A percentile compares a stretch with the other conserved stretches of the same genome.
Evolutionary conservation across 2,888 invertebrate genomes (phyloP).

Genomic region (Pristionchus japonicus): DNA sequence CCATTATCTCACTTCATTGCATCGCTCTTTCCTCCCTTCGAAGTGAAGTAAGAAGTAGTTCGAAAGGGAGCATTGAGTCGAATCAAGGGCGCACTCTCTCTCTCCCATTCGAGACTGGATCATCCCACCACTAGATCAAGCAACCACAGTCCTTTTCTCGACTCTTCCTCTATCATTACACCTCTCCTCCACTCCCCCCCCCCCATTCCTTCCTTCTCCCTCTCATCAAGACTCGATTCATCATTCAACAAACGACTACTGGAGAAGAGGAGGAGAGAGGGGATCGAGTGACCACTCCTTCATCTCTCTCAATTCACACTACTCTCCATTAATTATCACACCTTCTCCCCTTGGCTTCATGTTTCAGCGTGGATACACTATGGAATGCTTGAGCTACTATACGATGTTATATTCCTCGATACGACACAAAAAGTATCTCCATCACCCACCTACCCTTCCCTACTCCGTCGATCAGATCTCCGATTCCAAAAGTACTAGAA

Average conservation of each 20-base stretch:
- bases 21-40: too few species aligned
- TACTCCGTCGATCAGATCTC: neutral
- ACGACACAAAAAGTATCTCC: too few species aligned
- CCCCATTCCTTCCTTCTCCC: neutral
- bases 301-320: slow-evolving; percentile 11
- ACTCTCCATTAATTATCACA: slow-evolving; percentile 28
- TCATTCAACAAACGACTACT: slow-evolving; percentile 43
- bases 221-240: slow-evolving; percentile 18
- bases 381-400: neutral
- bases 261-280: neutral
- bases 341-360: slow-evolving; percentile 5
- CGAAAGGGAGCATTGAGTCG: neutral
- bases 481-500: neutral
- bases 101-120: too few species aligned
- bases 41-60: slow-evolving; percentile 2
- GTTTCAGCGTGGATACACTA: neutral
- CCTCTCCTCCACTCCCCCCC: neutral
- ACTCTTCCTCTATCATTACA: neutral
- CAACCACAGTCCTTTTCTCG: neutral
- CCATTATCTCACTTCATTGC: too few species aligned
- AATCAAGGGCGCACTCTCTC: neutral
- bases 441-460: neutral
- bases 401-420: neutral
- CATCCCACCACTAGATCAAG: neutral
- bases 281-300: slow-evolving; percentile 7